Conservation (phyloP, 2,888 invertebrate genomes). For the Drosophila picticornis region DNA sequence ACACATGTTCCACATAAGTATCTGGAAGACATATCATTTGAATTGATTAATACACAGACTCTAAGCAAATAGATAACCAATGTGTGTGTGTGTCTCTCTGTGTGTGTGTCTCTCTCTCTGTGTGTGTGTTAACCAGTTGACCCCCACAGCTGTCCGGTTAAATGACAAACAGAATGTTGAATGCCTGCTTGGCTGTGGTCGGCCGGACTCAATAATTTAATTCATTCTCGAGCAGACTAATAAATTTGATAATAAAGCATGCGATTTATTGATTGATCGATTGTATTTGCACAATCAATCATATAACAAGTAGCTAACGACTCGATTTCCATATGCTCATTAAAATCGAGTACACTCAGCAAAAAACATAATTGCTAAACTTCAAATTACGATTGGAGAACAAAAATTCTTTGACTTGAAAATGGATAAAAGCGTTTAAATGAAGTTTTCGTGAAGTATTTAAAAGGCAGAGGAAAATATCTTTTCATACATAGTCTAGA, state of each 20-base stretch:
- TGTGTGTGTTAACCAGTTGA: constrained; percentile 5
- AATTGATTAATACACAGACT: constrained; percentile 55
- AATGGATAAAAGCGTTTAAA: background rate
- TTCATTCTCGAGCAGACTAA: constrained; percentile 25
- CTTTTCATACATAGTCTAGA: background rate
- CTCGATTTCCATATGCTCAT: background rate
- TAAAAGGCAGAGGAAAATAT: accelerated
- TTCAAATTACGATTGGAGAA: background rate
- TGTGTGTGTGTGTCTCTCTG: background rate
- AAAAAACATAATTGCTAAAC: background rate
- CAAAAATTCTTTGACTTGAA: background rate
- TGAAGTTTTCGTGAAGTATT: background rate
- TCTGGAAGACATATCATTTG: constrained; percentile 36
- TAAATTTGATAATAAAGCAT: constrained; percentile 37
- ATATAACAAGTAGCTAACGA: constrained; percentile 4
- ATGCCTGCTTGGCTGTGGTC: background rate
- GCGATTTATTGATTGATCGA: constrained; percentile 59
- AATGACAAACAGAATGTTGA: constrained; percentile 10
- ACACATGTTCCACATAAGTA: constrained; percentile 37
- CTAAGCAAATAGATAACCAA: constrained; percentile 35
- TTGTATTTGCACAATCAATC: constrained; percentile 55
- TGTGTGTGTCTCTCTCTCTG: background rate
- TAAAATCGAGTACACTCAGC: background rate
- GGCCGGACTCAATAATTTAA: constrained; percentile 7
- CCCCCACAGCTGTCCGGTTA: constrained; percentile 21